Evolutionary conservation across 1,140 invertebrate genomes (phyloP).

Genomic region (Drosophila rhopaloa): DNA sequence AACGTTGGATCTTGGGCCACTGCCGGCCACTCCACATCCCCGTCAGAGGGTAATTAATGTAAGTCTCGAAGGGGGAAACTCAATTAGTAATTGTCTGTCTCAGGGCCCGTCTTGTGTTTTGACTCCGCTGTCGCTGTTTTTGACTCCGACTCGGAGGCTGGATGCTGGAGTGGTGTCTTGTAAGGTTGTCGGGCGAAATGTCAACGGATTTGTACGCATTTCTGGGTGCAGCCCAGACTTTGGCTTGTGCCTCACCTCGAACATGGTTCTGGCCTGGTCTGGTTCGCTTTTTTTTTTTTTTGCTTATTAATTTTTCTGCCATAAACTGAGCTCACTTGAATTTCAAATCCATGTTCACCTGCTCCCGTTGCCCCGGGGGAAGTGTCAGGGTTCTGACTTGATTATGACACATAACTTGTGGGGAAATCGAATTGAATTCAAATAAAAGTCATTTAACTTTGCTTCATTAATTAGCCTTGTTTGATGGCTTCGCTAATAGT

Average conservation of each 20-base stretch:
- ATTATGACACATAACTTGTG: constrained; percentile 45
- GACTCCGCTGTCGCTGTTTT: constrained; percentile 10
- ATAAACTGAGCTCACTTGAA: constrained; percentile 11
- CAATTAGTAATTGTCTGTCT: constrained; percentile 53
- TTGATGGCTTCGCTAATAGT: constrained; percentile 26
- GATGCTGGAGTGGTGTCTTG: constrained; percentile 26
- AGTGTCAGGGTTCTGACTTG: constrained; percentile 49
- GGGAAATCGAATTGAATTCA: constrained; percentile 21
- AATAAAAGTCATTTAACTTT: constrained; percentile 33
- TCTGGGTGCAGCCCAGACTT: constrained; percentile 61
- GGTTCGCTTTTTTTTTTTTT: not conserved
- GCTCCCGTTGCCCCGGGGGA: constrained; percentile 38
- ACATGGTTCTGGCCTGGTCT: constrained; percentile 22
- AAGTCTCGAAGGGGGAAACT: constrained; percentile 33
- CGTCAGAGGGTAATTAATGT: constrained; percentile 40
- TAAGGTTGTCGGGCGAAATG: constrained; percentile 63
- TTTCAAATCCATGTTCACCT: constrained; percentile 58
- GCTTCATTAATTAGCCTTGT: constrained; percentile 47
- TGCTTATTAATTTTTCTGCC: constrained; percentile 2
- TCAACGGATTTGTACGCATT: constrained; percentile 68
- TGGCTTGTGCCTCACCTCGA: constrained; percentile 60
- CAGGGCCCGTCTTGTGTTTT: constrained; percentile 37
- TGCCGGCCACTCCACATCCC: constrained; percentile 10
- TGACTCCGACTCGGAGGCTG: constrained; percentile 5
- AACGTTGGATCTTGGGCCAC: constrained; percentile 11